These are phyloP conservation scores for Pleuronectes platessa DNA, from an alignment of 2,113 vertebrate species.

Conservation along the genomic window DNA sequence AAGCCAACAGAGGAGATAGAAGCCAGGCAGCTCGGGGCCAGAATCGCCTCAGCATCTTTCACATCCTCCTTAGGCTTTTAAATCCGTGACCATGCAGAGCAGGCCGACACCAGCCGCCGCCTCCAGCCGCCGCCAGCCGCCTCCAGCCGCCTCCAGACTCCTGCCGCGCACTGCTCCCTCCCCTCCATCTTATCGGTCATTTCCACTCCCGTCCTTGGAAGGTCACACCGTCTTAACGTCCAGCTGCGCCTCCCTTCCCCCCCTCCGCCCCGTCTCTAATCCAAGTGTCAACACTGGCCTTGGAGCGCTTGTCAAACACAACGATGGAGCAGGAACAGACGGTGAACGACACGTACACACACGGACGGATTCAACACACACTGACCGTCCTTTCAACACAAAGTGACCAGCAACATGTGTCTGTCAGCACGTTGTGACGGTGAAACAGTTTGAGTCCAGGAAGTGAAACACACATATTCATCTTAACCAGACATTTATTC, in stretches of 20 bases:
- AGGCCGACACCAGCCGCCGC: slow-evolving; percentile 1
- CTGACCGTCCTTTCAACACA: slow-evolving; percentile 52
- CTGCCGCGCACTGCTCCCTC: slow-evolving; percentile 1
- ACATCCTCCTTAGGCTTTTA: slow-evolving; percentile 27
- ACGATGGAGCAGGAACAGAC: slow-evolving; percentile 34
- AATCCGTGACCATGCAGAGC: slow-evolving; percentile 39
- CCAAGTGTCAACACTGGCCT: slow-evolving; percentile 64
- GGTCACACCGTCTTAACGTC: slow-evolving; percentile 33
- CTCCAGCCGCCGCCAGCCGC: neutral
- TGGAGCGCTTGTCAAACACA: slow-evolving; percentile 55
- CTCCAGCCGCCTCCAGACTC: neutral
- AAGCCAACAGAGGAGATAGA: slow-evolving; percentile 40
- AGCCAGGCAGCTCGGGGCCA: slow-evolving; percentile 32
- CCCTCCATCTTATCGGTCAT: slow-evolving; percentile 42
- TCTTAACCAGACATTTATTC: slow-evolving; percentile 9
- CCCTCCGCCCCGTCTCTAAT: slow-evolving; percentile 34
- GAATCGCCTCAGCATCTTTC: slow-evolving; percentile 34
- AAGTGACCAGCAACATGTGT: slow-evolving; percentile 59
- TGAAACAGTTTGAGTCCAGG: slow-evolving; percentile 23
- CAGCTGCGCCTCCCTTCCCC: slow-evolving; percentile 22
- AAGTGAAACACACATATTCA: neutral
- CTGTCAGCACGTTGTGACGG: slow-evolving; percentile 52
- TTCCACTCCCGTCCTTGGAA: slow-evolving; percentile 60
- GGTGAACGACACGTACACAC: slow-evolving; percentile 3
- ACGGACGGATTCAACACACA: slow-evolving; percentile 19